A percentile compares a stretch with the other conserved stretches of the same genome.
These are phyloP conservation scores for Epinotia brunnichana DNA, from an alignment of 2,888 invertebrate species.

Conservation along the genomic window DNA sequence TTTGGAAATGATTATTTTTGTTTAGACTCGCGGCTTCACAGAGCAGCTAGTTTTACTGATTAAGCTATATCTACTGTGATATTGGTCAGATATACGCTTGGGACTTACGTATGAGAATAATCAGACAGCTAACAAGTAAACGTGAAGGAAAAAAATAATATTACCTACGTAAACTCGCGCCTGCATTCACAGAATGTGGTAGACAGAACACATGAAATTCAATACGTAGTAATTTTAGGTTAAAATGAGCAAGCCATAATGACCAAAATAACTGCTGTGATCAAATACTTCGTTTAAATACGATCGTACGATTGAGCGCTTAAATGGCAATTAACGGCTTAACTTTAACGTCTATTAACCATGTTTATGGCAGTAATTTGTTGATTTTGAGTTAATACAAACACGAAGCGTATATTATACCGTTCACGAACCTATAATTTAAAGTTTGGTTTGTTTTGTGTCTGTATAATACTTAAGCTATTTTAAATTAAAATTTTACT, in stretches of 20 bases:
- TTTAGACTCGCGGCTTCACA: too few species aligned
- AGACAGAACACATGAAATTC: too few species aligned
- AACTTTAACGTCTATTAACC: background rate
- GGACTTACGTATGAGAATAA: background rate
- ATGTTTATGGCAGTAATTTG: background rate
- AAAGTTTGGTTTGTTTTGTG: too few species aligned
- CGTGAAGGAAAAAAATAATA: background rate
- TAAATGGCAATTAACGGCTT: background rate
- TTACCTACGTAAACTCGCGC: too few species aligned
- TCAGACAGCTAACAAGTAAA: conserved; percentile 6
- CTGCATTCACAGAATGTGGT: too few species aligned
- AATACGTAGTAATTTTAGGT: too few species aligned
- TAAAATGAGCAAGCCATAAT: background rate
- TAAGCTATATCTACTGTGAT: too few species aligned
- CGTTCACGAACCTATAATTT: too few species aligned
- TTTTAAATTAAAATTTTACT: too few species aligned
- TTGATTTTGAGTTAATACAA: background rate
- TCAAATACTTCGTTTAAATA: background rate
- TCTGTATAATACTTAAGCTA: too few species aligned
- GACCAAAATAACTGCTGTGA: background rate
- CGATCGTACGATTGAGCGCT: background rate
- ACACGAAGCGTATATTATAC: background rate
- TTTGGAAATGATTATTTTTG: too few species aligned
- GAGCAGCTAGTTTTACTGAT: too few species aligned
- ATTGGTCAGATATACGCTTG: background rate